Conservation (phyloP, 2,797 vertebrate genomes). For the Ptychobarbus kaznakovi region DNA sequence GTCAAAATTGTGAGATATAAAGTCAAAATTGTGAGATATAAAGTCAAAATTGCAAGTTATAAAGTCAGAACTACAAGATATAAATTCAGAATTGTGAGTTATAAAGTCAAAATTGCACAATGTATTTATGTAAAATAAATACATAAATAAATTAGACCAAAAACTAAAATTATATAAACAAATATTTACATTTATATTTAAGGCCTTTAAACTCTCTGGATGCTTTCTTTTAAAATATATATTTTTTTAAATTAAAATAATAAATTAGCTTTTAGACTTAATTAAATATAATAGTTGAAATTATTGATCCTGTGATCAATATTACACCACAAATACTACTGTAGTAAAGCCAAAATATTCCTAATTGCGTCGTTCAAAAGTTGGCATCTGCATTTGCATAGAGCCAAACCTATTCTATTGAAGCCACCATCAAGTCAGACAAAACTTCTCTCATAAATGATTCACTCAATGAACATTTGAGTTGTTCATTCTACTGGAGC, state of each 20-base stretch:
- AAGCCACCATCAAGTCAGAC: not conserved
- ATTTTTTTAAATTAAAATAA: not conserved
- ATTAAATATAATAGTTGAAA: no score
- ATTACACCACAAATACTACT: not conserved
- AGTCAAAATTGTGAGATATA: no score
- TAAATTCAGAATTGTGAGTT: no score
- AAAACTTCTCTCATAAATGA: conserved; percentile 26
- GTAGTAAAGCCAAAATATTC: not conserved
- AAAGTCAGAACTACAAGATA: no score
- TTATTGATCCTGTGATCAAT: not conserved
- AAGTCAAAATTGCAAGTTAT: no score
- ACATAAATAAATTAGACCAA: not conserved
- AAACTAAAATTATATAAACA: not conserved
- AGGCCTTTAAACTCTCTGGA: no score
- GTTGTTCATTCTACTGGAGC: conserved; percentile 12
- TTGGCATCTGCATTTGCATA: not conserved
- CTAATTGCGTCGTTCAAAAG: not conserved
- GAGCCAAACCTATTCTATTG: not conserved
- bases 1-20: no score
- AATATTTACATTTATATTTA: not conserved
- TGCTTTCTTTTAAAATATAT: not conserved
- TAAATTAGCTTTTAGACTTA: not conserved
- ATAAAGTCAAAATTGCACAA: no score
- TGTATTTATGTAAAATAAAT: no score
- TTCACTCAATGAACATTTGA: conserved; percentile 33